A percentile compares a stretch with the other conserved stretches of the same genome.
phyloP scores from a whole-genome alignment of 2,797 vertebrate species.

The Hephaestus fuliginosus region DNA sequence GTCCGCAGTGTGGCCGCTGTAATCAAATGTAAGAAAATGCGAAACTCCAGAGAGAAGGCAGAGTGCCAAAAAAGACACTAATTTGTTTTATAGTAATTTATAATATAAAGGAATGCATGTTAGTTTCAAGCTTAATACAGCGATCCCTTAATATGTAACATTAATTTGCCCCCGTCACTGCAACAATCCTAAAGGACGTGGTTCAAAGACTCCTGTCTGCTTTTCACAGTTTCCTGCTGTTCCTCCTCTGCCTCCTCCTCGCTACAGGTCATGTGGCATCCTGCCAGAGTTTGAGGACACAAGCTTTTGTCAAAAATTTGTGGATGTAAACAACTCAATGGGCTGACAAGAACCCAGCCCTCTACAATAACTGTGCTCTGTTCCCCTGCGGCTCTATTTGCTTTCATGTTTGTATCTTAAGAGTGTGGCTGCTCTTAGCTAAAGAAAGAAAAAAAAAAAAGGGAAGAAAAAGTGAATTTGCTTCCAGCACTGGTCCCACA shows the following conservation, averaged over 20 bases:
- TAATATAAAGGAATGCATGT: background rate
- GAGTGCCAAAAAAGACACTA: constrained; percentile 14
- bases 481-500: constrained; percentile 68
- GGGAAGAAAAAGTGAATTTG: constrained; percentile 41
- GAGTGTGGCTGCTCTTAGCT: constrained; percentile 54
- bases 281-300: constrained; percentile 57
- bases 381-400: constrained; percentile 61
- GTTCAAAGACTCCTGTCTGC: constrained; percentile 15
- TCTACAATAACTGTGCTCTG: constrained; percentile 56
- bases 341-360: constrained; percentile 65
- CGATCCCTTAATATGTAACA: constrained; percentile 1
- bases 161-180: constrained; percentile 5
- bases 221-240: constrained; percentile 9
- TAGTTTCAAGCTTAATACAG: background rate
- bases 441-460: background rate
- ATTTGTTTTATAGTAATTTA: constrained; percentile 51
- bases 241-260: constrained; percentile 20
- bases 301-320: constrained; percentile 63
- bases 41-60: constrained; percentile 2
- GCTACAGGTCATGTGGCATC: constrained; percentile 56
- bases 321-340: constrained; percentile 77
- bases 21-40: constrained; percentile 51
- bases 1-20: constrained; percentile 10
- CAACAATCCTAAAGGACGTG: constrained; percentile 4
- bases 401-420: constrained; percentile 79